phyloP scores from a whole-genome alignment of 2,797 vertebrate species.

The Pitangus sulphuratus region DNA sequence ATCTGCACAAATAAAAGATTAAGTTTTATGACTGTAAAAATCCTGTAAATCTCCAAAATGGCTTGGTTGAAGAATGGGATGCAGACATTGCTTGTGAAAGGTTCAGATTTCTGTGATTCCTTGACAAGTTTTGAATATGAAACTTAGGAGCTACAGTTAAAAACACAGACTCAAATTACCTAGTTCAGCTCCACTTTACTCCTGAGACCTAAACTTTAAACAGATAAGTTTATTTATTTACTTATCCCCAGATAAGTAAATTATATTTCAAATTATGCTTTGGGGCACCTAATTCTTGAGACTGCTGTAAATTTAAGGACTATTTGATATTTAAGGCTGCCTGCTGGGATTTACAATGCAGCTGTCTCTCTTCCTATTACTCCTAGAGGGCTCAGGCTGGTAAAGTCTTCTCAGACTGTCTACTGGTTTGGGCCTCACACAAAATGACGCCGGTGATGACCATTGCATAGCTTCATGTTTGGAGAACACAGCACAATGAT shows the following conservation, averaged over 20 bases:
- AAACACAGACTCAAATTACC: not conserved
- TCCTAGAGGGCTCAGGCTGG: not conserved
- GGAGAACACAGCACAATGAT: not conserved
- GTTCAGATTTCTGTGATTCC: not conserved
- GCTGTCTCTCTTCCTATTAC: not conserved
- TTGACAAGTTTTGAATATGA: not conserved
- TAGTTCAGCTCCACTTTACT: not conserved
- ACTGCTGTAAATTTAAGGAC: not conserved
- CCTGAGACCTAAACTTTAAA: not conserved
- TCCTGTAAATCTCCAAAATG: not conserved
- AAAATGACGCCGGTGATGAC: not conserved
- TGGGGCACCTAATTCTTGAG: not conserved
- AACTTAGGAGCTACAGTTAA: not conserved
- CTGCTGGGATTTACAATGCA: not conserved
- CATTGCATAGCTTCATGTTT: not conserved
- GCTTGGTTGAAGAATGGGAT: not conserved
- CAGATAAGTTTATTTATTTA: too few species aligned
- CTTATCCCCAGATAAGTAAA: not conserved
- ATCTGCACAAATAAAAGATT: not conserved
- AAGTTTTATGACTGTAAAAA: not conserved
- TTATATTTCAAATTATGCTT: not conserved
- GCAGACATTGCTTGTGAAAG: not conserved
- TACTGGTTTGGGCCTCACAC: fast-evolving
- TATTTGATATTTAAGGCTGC: not conserved
- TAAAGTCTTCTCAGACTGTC: not conserved